A percentile compares a stretch with the other conserved stretches of the same genome.
Conservation (phyloP, 2,888 invertebrate species). For the Trachelus troglodyta region DNA sequence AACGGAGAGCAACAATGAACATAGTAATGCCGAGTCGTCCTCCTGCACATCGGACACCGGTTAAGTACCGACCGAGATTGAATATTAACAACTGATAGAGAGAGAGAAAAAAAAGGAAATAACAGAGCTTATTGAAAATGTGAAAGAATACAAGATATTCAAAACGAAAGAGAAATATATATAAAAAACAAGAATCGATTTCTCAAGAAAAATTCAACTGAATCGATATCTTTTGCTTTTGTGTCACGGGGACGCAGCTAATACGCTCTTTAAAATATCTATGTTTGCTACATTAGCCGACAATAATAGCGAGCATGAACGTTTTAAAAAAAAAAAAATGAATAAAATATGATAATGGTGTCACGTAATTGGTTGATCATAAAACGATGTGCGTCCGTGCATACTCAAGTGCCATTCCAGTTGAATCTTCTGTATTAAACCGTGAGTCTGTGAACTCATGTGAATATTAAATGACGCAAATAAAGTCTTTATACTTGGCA, state of each 20-base stretch:
- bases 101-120: conserved; percentile 6
- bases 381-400: not conserved
- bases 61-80: conserved; percentile 27
- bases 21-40: conserved; percentile 60
- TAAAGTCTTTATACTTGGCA: conserved; percentile 39
- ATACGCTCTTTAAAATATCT: not conserved
- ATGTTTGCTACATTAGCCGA: not conserved
- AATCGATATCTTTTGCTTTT: not conserved
- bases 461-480: conserved; percentile 20
- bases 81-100: not conserved
- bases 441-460: not conserved
- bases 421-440: not conserved
- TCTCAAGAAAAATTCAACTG: not conserved
- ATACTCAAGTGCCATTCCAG: not conserved
- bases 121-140: not conserved
- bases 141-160: not conserved
- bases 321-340: not conserved
- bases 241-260: not conserved
- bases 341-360: not conserved
- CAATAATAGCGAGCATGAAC: not conserved
- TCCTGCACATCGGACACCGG: conserved; percentile 61
- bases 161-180: not conserved
- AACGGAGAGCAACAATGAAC: conserved; percentile 63
- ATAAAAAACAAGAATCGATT: not conserved
- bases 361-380: not conserved